These are phyloP conservation scores for Megalops atlanticus DNA, from an alignment of 2,113 vertebrate species.

Conservation along the genomic window DNA sequence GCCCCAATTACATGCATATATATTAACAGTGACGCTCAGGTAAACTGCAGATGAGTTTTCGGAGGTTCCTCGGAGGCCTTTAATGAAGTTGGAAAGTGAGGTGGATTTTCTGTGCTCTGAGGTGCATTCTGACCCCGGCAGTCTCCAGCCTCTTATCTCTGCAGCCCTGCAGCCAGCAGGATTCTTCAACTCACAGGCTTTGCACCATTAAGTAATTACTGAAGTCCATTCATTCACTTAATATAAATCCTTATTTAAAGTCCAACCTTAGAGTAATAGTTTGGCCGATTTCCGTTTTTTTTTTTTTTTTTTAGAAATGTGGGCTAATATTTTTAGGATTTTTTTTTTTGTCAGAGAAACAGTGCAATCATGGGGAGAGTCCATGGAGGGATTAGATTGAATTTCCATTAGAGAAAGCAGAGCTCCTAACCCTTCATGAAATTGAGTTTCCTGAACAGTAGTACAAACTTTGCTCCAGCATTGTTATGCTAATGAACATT, in stretches of 20 bases:
- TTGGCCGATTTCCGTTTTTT: not conserved
- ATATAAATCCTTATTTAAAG: not conserved
- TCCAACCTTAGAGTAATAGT: not conserved
- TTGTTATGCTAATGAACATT: slow-evolving; percentile 7
- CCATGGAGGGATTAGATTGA: not conserved
- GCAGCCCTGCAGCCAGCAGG: not conserved
- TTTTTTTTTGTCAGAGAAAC: not conserved
- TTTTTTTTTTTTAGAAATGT: not conserved
- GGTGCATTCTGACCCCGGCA: not conserved
- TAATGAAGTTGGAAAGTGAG: not conserved
- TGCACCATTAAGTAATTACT: not conserved
- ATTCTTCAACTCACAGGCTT: not conserved
- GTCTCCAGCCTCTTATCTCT: not conserved
- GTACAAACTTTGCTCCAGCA: not conserved
- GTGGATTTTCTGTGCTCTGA: not conserved
- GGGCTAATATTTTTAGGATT: not conserved
- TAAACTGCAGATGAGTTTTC: too few relatives aligned
- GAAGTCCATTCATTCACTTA: not conserved
- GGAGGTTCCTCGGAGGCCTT: not conserved
- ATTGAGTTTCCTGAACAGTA: not conserved
- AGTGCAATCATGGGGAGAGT: not conserved
- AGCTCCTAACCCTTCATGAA: not conserved
- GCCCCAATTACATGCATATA: too few relatives aligned
- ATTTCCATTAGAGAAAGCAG: not conserved
- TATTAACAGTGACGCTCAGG: too few relatives aligned